These are phyloP conservation scores for Apeltes quadracus DNA, from an alignment of 2,113 vertebrate species.

Conservation along the genomic window DNA sequence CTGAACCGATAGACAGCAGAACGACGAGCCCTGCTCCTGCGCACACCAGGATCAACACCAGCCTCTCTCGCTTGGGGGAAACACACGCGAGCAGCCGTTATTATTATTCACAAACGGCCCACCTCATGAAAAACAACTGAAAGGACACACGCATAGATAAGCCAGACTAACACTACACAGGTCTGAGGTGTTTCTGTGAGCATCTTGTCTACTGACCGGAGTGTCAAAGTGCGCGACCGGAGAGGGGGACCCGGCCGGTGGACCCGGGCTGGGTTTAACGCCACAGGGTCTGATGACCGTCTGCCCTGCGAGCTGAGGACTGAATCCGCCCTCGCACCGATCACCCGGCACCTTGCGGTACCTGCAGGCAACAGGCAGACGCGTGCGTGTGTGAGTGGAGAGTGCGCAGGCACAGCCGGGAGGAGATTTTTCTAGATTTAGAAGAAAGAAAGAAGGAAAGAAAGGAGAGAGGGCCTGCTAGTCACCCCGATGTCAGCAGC, in stretches of 20 bases:
- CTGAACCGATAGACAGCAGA: slow-evolving; percentile 57
- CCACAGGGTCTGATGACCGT: slow-evolving; percentile 71
- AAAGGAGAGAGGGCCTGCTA: not conserved
- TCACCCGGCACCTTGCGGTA: slow-evolving; percentile 83
- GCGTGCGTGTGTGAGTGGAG: not conserved
- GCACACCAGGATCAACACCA: slow-evolving; percentile 76
- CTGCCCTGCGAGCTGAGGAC: slow-evolving; percentile 55
- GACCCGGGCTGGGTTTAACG: slow-evolving; percentile 47
- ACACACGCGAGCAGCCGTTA: not conserved
- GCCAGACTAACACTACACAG: too few relatives aligned
- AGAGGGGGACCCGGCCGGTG: slow-evolving; percentile 27
- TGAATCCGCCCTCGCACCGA: slow-evolving; percentile 80
- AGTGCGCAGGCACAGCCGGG: not conserved
- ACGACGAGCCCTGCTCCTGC: slow-evolving; percentile 58
- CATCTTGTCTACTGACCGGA: slow-evolving; percentile 61
- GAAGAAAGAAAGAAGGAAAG: not conserved
- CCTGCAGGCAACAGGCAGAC: slow-evolving; percentile 52
- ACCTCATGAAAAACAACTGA: not conserved
- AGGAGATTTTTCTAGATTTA: not conserved
- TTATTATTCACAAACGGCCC: not conserved
- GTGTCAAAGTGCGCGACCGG: slow-evolving; percentile 60
- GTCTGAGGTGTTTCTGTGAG: not conserved
- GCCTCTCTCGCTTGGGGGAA: slow-evolving; percentile 69
- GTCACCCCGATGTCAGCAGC: slow-evolving; percentile 77
- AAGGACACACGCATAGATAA: not conserved